Evolutionary conservation across 2,797 vertebrate genomes (phyloP), one percentile per base, ranked within the genome.

Genomic region (Heliangelus exortis): DNA sequence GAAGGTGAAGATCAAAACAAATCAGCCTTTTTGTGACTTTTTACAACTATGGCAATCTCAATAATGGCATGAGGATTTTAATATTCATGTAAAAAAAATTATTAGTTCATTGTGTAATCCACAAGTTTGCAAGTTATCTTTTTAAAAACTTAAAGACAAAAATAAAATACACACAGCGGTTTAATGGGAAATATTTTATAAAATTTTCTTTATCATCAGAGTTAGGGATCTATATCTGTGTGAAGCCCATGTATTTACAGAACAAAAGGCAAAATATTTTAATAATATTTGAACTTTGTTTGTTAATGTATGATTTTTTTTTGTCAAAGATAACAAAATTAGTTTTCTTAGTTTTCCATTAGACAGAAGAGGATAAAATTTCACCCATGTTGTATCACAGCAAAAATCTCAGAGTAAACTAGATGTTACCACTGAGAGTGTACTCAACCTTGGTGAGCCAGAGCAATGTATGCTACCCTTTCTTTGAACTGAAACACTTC

Each of bases 121-220:
- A 23, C 0, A 0, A 5, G 3, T 41, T 87, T 79, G 7, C 6
- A 54, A 28, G 28, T 62, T 65, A 12, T 3, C 8, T 87, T 80
- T 50, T 55, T 68, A 48, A 76, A 76, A 78, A 23, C 3, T 12
- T 5, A 57, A 54, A 66, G 16, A 59, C 5, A 65, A 78, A 31
- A 54, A 28, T 22, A n/a, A 59, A 68, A 6, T 10, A 12, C 15
- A 39, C 3, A 31, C 8, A 31, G 28, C 11, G 36, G 6, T 53
- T 48, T 26, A 10, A 48, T 19, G 6, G 22, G 16, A 59, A 59
- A 65, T 54, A 65, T 34, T 69, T 75, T 48, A 33, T 48, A 48
- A 47, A 34, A 3, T 6, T 67, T 83, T 17, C 7, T 71, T 65
- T 75, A 26, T 21, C 13, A 33, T 33, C 26, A 87, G 15, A 61